These are phyloP conservation scores for Pachyrhynchus sulphureomaculatus DNA, from an alignment of 1,140 invertebrate genomes.

Conservation along the genomic window DNA sequence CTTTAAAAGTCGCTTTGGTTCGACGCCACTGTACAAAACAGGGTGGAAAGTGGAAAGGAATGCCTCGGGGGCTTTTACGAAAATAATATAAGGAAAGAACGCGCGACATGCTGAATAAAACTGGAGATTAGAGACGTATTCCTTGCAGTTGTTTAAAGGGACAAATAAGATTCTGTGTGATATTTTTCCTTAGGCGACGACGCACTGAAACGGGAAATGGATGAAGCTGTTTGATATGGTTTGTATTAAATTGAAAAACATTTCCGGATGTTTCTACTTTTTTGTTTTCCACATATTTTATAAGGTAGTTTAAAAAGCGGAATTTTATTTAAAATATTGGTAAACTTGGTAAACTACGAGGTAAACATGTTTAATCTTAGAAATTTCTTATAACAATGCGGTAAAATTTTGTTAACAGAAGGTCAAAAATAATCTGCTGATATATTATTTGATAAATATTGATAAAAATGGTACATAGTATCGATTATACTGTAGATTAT, in stretches of 20 bases:
- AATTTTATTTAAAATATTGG: too few species aligned
- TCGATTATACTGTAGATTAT: too few species aligned
- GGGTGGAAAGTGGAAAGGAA: constrained; percentile 17
- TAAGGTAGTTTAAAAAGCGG: too few species aligned
- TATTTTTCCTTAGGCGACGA: constrained; percentile 4
- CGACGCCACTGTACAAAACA: constrained; percentile 8
- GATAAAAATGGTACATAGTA: too few species aligned
- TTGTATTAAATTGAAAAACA: constrained; percentile 5
- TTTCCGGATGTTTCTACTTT: background rate
- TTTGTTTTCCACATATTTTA: too few species aligned
- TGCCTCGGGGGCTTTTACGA: constrained; percentile 16
- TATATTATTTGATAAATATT: too few species aligned
- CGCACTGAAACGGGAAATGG: background rate
- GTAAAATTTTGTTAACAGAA: too few species aligned
- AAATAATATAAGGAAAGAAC: constrained; percentile 20
- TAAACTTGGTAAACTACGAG: too few species aligned
- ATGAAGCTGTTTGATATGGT: constrained; percentile 5
- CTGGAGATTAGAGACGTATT: constrained; percentile 21
- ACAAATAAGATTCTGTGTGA: constrained; percentile 16
- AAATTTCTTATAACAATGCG: too few species aligned
- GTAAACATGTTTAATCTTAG: too few species aligned
- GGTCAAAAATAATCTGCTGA: too few species aligned
- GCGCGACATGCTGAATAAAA: constrained; percentile 12
- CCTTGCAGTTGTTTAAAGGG: constrained; percentile 23
- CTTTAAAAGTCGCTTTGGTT: background rate